Conservation (phyloP, 2,888 invertebrate genomes). For the Orthonychiurus folsomi region DNA sequence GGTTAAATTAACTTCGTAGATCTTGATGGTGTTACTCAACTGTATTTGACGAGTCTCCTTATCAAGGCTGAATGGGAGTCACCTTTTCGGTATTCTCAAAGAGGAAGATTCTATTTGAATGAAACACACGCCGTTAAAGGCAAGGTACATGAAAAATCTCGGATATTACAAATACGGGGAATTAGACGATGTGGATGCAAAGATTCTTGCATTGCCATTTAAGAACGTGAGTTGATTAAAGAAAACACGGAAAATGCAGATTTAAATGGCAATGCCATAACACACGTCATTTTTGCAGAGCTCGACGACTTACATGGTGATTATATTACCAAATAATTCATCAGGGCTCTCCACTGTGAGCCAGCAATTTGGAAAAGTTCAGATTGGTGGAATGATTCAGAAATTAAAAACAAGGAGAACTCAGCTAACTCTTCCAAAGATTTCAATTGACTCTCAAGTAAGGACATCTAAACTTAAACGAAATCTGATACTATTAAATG, state of each 20-base stretch:
- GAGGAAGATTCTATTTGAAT: constrained; percentile 33
- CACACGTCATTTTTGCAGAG: constrained; percentile 12
- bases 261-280: too few species aligned
- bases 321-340: constrained; percentile 13
- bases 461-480: too few species aligned
- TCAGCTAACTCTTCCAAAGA: constrained; percentile 31
- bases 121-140: constrained; percentile 36
- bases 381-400: constrained; percentile 21
- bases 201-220: constrained; percentile 29
- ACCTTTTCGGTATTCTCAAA: constrained; percentile 34
- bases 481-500: too few species aligned
- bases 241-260: background rate
- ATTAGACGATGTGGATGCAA: constrained; percentile 26
- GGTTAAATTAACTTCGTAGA: constrained; percentile 5
- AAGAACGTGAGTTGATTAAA: constrained; percentile 27
- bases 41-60: constrained; percentile 29
- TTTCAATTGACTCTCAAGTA: constrained; percentile 36
- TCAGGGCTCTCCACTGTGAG: constrained; percentile 16
- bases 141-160: constrained; percentile 34
- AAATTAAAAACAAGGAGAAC: constrained; percentile 28
- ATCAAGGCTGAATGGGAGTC: constrained; percentile 33
- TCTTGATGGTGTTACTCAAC: constrained; percentile 15
- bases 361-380: constrained; percentile 14
- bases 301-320: constrained; percentile 16
- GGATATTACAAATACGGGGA: constrained; percentile 35